Evolutionary conservation across 2,113 vertebrate genomes (phyloP).

Genomic region (Sturnus vulgaris): DNA sequence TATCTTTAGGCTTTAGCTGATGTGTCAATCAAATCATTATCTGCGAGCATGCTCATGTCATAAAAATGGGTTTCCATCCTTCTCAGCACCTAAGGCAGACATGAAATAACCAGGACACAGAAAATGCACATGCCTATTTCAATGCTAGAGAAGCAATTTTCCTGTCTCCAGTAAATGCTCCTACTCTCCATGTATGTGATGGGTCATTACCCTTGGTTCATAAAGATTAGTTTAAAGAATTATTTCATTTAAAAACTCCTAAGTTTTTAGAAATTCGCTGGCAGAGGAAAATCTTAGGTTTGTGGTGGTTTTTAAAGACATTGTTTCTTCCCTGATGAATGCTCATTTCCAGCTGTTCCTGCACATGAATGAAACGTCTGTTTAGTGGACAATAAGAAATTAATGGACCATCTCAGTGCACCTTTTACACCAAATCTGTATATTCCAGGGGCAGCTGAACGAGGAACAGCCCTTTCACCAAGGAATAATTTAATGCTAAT

Average conservation of each 20-base stretch:
- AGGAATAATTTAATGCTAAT: background rate
- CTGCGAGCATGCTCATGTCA: background rate
- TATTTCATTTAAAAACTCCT: background rate
- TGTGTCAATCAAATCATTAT: background rate
- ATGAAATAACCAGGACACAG: background rate
- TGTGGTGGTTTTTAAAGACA: accelerated
- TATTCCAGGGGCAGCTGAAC: background rate
- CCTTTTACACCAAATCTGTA: background rate
- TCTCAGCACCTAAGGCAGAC: background rate
- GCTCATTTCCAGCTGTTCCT: background rate
- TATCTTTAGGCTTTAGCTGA: background rate
- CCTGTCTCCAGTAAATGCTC: background rate
- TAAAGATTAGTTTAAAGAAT: background rate
- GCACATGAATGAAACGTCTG: background rate
- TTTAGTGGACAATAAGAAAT: background rate
- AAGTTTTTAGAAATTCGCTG: background rate
- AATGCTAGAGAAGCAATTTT: background rate
- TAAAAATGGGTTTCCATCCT: background rate
- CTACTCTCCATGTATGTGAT: accelerated
- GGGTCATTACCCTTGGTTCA: background rate
- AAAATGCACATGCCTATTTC: accelerated
- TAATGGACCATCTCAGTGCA: background rate
- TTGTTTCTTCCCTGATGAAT: background rate
- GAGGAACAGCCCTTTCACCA: background rate
- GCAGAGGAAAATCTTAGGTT: background rate